Conservation (phyloP, 2,888 invertebrate genomes). For the Eremobia ochroleuca region DNA sequence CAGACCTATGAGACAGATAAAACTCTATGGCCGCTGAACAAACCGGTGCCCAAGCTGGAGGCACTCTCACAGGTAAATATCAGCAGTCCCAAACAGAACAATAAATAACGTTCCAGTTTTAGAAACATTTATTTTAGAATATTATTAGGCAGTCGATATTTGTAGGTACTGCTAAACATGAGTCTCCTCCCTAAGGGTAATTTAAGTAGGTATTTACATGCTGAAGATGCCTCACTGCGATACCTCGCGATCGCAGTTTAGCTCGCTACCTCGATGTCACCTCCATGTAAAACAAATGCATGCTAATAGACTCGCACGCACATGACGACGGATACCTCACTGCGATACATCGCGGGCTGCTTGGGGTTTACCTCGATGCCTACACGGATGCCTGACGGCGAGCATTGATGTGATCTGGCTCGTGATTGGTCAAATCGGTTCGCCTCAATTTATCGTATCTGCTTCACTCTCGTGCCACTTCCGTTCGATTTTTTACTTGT, state of each 20-base stretch:
- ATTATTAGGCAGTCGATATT: neutral
- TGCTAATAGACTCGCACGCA: neutral
- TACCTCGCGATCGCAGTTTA: neutral
- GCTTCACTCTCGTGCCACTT: neutral
- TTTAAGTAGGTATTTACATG: too few species aligned
- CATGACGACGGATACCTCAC: neutral
- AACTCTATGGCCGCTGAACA: constrained; percentile 93
- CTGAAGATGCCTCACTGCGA: neutral
- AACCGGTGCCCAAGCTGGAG: constrained; percentile 94
- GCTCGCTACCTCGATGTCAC: neutral
- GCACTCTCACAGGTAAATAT: constrained; percentile 87
- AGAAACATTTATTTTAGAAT: neutral
- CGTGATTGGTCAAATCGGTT: too few species aligned
- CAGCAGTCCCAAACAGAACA: neutral
- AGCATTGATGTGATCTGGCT: neutral
- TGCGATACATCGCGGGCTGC: too few species aligned
- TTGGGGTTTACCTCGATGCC: too few species aligned
- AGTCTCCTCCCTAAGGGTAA: neutral
- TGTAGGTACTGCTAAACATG: neutral
- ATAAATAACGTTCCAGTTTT: neutral
- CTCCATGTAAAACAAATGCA: neutral
- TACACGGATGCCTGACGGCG: too few species aligned
- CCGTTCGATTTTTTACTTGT: neutral
- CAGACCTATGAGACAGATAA: constrained; percentile 94
- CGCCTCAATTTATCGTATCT: too few species aligned